Evolutionary conservation across 2,797 vertebrate species (phyloP).

Genomic region (Phrynocephalus forsythii): DNA sequence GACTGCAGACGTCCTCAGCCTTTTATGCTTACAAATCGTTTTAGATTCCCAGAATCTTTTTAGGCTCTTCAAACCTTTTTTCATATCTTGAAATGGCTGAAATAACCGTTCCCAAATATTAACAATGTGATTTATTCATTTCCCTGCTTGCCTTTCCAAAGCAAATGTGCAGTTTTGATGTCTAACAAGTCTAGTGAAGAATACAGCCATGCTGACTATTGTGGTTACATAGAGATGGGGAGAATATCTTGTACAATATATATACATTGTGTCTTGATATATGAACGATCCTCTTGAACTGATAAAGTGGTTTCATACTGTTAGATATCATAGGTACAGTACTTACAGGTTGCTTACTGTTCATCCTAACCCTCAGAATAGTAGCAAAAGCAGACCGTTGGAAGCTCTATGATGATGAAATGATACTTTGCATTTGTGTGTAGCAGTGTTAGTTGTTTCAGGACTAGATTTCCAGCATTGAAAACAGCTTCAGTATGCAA

Average conservation of each 20-base stretch:
- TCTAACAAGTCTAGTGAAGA: not conserved
- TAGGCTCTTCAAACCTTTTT: not conserved
- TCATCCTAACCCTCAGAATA: not conserved
- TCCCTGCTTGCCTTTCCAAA: not conserved
- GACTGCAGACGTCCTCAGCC: not conserved
- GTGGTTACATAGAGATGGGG: not conserved
- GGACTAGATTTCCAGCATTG: not conserved
- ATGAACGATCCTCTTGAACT: not conserved
- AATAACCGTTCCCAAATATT: not conserved
- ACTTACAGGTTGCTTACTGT: not conserved
- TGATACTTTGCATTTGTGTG: no score
- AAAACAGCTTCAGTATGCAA: no score
- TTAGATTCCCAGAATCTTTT: not conserved
- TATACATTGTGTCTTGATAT: not conserved
- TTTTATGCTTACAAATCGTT: not conserved
- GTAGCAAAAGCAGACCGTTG: not conserved
- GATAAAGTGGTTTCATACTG: not conserved
- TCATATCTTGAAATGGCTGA: not conserved
- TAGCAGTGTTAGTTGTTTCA: not conserved
- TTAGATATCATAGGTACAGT: rapidly evolving
- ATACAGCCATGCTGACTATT: not conserved
- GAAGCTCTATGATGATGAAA: no score
- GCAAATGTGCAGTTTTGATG: not conserved
- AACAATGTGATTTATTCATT: not conserved
- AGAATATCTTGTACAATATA: not conserved